phyloP scores from a whole-genome alignment of 2,888 invertebrate species.

The Chironomus tentans region DNA sequence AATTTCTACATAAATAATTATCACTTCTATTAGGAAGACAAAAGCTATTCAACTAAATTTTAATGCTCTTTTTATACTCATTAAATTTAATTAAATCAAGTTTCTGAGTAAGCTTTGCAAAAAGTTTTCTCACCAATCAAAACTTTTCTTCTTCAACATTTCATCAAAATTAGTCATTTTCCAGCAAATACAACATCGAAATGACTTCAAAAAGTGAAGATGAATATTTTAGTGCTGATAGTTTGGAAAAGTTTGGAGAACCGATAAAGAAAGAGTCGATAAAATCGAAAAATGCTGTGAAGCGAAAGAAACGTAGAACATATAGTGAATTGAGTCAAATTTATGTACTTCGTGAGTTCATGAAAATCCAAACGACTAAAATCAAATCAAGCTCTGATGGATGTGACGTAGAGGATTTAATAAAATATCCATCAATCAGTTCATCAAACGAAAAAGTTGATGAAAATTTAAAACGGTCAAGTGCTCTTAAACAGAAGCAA shows the following conservation, averaged over 20 bases:
- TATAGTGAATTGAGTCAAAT: background rate
- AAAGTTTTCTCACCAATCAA: too few relatives aligned
- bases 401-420: background rate
- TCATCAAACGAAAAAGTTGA: background rate
- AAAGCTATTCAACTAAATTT: too few relatives aligned
- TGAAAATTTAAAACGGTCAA: background rate
- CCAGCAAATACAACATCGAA: background rate
- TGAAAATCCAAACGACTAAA: background rate
- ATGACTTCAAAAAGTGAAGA: background rate
- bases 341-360: background rate
- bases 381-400: background rate
- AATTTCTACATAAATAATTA: too few relatives aligned
- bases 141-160: too few relatives aligned
- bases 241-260: background rate
- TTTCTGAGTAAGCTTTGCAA: too few relatives aligned
- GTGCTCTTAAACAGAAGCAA: background rate
- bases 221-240: background rate
- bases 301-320: background rate
- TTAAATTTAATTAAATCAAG: too few relatives aligned
- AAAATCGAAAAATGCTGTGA: background rate
- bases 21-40: too few relatives aligned
- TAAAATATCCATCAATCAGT: background rate
- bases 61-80: too few relatives aligned
- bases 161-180: background rate
- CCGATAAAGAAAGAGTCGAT: background rate